phyloP scores from a whole-genome alignment of 2,888 invertebrate species.

The Lordiphosa andalusiaca region DNA sequence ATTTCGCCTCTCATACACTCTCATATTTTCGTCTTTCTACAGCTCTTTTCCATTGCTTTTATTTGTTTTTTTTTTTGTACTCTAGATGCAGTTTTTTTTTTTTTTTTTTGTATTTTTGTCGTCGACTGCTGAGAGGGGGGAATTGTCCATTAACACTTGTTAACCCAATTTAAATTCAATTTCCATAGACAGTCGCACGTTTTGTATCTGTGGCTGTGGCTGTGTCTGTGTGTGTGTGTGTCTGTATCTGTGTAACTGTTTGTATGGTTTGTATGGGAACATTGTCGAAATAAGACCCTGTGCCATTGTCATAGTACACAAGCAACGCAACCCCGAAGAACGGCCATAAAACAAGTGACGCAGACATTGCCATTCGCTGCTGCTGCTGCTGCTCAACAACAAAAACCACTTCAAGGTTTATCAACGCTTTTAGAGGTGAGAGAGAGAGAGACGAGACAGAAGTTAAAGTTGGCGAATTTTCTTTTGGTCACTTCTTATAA shows the following conservation, averaged over 20 bases:
- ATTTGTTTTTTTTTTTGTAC: slow-evolving; percentile 23
- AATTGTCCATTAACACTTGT: slow-evolving; percentile 76
- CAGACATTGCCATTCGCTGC: slow-evolving; percentile 46
- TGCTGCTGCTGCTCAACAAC: slow-evolving; percentile 22
- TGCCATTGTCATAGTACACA: slow-evolving; percentile 4
- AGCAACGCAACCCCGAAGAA: slow-evolving; percentile 27
- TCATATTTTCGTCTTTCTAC: slow-evolving; percentile 1
- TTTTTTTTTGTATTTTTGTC: slow-evolving; percentile 15
- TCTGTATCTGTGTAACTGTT: slow-evolving; percentile 11
- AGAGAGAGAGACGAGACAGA: slow-evolving; percentile 17
- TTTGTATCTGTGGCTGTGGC: slow-evolving; percentile 13
- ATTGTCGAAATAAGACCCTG: too few species aligned
- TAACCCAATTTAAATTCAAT: slow-evolving; percentile 75
- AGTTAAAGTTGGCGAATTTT: slow-evolving; percentile 46
- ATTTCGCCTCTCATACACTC: slow-evolving; percentile 5
- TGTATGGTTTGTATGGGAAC: not conserved
- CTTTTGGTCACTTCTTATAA: slow-evolving; percentile 43
- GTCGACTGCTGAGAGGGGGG: slow-evolving; percentile 32
- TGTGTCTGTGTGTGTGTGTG: not conserved
- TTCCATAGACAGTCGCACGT: slow-evolving; percentile 60
- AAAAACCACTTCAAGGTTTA: slow-evolving; percentile 61
- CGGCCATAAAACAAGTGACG: slow-evolving; percentile 51
- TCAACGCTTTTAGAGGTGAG: slow-evolving; percentile 23
- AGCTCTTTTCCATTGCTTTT: not conserved
- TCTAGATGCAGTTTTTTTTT: slow-evolving; percentile 48